Base-by-base conservation (phyloP, 2,888 invertebrate species). In the Tipula confusa region DNA sequence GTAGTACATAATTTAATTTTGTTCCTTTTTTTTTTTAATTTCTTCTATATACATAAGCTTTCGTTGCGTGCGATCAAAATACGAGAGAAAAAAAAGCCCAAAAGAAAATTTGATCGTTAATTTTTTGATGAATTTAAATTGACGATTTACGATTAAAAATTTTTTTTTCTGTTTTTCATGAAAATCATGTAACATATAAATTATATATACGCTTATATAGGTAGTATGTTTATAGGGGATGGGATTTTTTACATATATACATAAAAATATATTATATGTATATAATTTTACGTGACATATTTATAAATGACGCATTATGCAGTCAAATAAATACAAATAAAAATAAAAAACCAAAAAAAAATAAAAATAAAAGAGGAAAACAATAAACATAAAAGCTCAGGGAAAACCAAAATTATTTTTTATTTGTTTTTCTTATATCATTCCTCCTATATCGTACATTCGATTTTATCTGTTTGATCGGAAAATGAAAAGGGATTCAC, bases 281-380 rank as follows among this genome's bases (percentile, higher is more conserved):
- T 82, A 82, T 82, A 82, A 82, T 82, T 84, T 86, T 86, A 86
- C 86, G 86, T 86, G 86, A 86, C 86, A 86, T 85, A 86, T 86
- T 86, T 86, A 85, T 85, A 86, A 86, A 86, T 86, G 84, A 85
- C 85, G 84, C 84, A 84, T 85, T 83, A 82, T 82, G 82, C 82
- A 82, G 82, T 82, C 82, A 82, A 82, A 82, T 81, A 81, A 81
- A 81, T 81, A 81, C 31, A 81, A 81, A 29, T 82, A 82, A 82
- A 82, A 82, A 82, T 82, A 80, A 29, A 80, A 29, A 80, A 15
- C 29, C 80, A 80, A 28, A 79, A 79, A 79, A 79, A n/a, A n/a
- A 29, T 28, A 80, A 29, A 29, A 80, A 80, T 80, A 80, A 80
- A 80, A n/a, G n/a, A 79, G 29, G 29, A 29, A 79, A 80, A 29